Evolutionary conservation across 1,140 invertebrate species (phyloP), one percentile per base, ranked within the genome.

Genomic region (Drosophila eugracilis): DNA sequence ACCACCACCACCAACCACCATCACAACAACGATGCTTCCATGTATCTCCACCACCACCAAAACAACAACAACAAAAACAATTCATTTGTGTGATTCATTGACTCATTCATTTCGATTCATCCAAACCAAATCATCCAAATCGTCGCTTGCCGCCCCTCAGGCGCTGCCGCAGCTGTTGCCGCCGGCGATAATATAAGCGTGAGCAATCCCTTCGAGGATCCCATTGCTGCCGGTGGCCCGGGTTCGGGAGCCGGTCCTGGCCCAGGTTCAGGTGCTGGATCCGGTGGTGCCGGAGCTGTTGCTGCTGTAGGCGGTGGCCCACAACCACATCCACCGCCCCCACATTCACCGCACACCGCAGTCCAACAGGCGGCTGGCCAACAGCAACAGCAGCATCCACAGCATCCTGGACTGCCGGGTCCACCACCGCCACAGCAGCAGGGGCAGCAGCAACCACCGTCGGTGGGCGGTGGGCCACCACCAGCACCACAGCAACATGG

Each of bases 141-240:
- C 67, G 52, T 67, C 45, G 59, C 45, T 67, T 67, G 44, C 44
- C 63, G 36, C 59, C 30, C 30, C 36, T 67, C 44, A 67, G 63
- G 60, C 59, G 37, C 92, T 91, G 70, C 75, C 54, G 73, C 59
- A 57, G 72, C 63, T 86, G 80, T 72, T 71, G 63, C 74, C 75
- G 60, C 92, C 92, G 93, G 93, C 92, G 94, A 95, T 93, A 95
- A 95, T 93, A 94, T 96, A 86, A 95, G 94, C 93, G 94, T 95
- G 89, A 96, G 95, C 90, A 96, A 96, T 93, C 95, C 95, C 69
- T 96, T 96, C 93, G 95, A 96, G 92, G 95, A 96, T 93, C 93
- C 94, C 76, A 94, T 93, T 81, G 92, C 92, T 74, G 78, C 62
- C 41, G 58, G 17, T 62, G 58, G 58, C 9, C 53, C 53, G 17